Evolutionary conservation across 2,113 vertebrate genomes (phyloP).

Genomic region (Vombatus ursinus): DNA sequence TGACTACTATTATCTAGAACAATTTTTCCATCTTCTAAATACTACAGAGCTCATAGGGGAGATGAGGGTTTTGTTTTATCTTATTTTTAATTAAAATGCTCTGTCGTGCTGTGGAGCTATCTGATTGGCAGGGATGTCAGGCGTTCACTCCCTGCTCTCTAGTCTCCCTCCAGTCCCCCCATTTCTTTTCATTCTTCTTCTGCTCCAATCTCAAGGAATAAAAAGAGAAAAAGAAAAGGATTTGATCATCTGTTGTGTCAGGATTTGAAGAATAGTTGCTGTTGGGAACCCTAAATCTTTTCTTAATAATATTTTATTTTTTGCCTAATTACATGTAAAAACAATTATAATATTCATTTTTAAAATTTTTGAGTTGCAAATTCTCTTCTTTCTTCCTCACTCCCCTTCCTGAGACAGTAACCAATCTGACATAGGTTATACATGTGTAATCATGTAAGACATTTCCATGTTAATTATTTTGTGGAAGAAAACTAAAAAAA

Average conservation of each 20-base stretch:
- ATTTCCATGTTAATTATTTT: not conserved
- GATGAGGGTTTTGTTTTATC: slow-evolving; percentile 6
- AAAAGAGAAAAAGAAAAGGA: slow-evolving; percentile 26
- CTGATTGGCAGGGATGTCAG: slow-evolving; percentile 21
- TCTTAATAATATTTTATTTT: not conserved
- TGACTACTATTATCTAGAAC: not conserved
- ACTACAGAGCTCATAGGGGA: slow-evolving; percentile 8
- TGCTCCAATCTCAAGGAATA: slow-evolving; percentile 31
- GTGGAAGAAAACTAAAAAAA: not conserved
- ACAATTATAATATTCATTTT: not conserved
- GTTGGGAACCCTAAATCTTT: slow-evolving; percentile 59
- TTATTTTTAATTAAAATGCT: slow-evolving; percentile 61
- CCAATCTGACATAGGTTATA: not conserved
- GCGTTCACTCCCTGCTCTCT: not conserved
- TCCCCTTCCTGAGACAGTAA: not conserved
- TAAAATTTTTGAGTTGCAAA: not conserved
- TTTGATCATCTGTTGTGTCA: slow-evolving; percentile 56
- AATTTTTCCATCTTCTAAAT: not conserved
- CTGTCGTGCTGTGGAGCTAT: slow-evolving; percentile 32
- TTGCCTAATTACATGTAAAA: not conserved
- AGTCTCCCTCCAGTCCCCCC: too few species aligned
- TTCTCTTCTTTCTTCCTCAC: not conserved
- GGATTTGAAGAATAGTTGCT: slow-evolving; percentile 48
- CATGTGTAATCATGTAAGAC: not conserved
- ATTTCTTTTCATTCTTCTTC: not conserved